Percentiles rank a stretch among this genome's conserved stretches.
These are phyloP conservation scores for Enteromius argenteus DNA, from an alignment of 2,797 vertebrate genomes.

Conservation along the genomic window DNA sequence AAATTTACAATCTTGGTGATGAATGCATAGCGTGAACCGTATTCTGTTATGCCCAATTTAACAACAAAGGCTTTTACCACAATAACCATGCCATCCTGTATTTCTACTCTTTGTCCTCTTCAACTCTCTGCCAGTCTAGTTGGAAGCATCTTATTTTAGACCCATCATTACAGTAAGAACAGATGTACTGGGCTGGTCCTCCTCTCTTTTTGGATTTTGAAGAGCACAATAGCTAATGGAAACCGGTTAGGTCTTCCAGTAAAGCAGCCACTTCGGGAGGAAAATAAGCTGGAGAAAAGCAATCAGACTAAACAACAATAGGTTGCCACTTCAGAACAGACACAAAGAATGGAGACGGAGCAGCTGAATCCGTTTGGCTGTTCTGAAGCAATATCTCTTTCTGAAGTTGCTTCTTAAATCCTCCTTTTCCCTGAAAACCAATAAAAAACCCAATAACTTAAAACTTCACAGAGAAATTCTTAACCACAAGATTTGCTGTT, in stretches of 20 bases:
- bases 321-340: neutral
- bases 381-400: neutral
- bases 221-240: constrained; percentile 35
- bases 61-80: constrained; percentile 52
- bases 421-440: constrained; percentile 13
- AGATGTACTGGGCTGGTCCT: constrained; percentile 28
- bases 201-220: constrained; percentile 36
- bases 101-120: constrained; percentile 36
- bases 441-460: neutral
- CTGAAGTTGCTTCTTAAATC: neutral
- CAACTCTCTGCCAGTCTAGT: constrained; percentile 36
- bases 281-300: neutral
- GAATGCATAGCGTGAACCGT: constrained; percentile 57
- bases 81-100: neutral
- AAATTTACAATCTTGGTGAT: constrained; percentile 60
- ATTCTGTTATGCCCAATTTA: constrained; percentile 62
- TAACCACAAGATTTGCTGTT: constrained; percentile 11
- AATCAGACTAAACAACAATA: constrained; percentile 4
- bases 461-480: constrained; percentile 5
- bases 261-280: constrained; percentile 34
- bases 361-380: neutral
- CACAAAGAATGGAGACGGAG: neutral
- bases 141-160: constrained; percentile 47
- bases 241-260: constrained; percentile 38
- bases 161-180: constrained; percentile 32